Conservation (phyloP, 2,113 vertebrate species). For the Zonotrichia leucophrys region DNA sequence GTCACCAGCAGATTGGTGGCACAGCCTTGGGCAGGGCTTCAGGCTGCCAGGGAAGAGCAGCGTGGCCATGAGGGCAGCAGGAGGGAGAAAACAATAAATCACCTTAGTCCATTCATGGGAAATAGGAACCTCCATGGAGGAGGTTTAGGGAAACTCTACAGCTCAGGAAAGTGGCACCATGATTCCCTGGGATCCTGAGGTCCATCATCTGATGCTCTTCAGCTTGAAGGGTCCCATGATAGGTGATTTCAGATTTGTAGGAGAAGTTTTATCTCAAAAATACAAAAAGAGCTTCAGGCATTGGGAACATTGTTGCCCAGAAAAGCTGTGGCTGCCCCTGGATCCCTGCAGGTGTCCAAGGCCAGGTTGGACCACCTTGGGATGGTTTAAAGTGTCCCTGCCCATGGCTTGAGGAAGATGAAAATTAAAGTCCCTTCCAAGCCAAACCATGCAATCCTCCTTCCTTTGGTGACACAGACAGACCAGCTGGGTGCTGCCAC, state of each 20-base stretch:
- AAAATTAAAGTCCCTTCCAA: not conserved
- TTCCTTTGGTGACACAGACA: not conserved
- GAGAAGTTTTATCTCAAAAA: not conserved
- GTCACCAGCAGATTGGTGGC: not conserved
- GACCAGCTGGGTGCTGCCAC: not conserved
- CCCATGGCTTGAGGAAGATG: not conserved
- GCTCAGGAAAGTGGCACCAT: not conserved
- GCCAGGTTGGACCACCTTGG: not conserved
- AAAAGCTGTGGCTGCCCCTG: not conserved
- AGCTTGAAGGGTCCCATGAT: not conserved
- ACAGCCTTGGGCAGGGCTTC: not conserved
- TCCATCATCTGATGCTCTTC: not conserved
- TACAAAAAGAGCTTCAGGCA: not conserved
- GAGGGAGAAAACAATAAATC: not conserved
- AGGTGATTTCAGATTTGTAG: not conserved
- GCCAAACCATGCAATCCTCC: not conserved
- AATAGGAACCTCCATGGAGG: fast-evolving
- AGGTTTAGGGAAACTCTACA: not conserved
- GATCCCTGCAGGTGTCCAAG: not conserved
- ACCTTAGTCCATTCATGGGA: fast-evolving
- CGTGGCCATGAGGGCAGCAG: fast-evolving
- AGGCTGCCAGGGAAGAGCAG: fast-evolving
- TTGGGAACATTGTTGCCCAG: not conserved
- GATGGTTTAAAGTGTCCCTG: not conserved
- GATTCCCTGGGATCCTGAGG: fast-evolving